Base-by-base conservation (phyloP, 2,888 invertebrate genomes). In the Drosophila borborema region DNA sequence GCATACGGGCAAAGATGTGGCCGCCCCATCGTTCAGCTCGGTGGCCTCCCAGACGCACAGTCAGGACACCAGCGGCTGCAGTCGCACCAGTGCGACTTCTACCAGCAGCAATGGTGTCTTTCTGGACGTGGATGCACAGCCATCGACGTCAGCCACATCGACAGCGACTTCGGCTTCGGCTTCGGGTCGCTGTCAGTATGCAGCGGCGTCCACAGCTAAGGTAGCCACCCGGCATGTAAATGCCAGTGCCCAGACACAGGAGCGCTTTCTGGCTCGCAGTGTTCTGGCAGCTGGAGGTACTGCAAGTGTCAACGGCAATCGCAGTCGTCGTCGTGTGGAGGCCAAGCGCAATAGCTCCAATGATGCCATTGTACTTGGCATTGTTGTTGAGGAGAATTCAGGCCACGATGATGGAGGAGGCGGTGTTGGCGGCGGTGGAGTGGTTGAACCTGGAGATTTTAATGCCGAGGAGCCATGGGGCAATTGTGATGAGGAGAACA, bases 401-500 rank as follows among this genome's bases (percentile, higher is more conserved):
- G 53, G 20, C 20, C 67, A 74, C 40, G 65, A 41, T 4, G 61
- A 70, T 4, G 46, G 48, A n/a, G 59, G 45, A 1, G 62, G 34
- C n/a, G 45, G 64, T 40, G 10, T 18, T 2, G 18, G 41, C 1
- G 20, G 45, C 8, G 23, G 65, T 43, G 70, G 77, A 0, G 49
- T 74, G 6, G 72, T 77, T 1, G 90, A 85, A n/a, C 81, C 81
- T 0, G 81, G 75, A 6, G 88, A 91, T 10, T 89, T 86, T 14
- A 91, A 74, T 60, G 87, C 79, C 43, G 88, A 92, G 9, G 92
- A 92, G 31, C 90, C 92, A 1, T 93, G 93, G 92, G 92, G 88
- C 45, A 93, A 93, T 70, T 92, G 93, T 71, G 94, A 93, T 45
- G 93, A 93, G 63, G 93, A 93, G 62, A 92, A 91, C 62, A 91